Percentiles rank a stretch among this genome's conserved stretches.
Conservation (phyloP, 2,888 invertebrate genomes). For the Cyrtodaria siliqua region DNA sequence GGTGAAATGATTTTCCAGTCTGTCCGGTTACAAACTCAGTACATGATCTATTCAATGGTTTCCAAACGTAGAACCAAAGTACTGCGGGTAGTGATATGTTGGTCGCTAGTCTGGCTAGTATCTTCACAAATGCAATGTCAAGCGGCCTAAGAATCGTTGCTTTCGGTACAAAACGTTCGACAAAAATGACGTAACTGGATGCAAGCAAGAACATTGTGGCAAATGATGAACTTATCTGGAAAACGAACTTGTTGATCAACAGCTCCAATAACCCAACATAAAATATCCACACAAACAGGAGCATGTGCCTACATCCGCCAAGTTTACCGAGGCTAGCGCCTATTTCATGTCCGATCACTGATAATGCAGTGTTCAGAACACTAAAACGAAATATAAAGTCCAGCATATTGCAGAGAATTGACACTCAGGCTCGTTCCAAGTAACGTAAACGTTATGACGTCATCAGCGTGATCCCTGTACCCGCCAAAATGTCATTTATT, state of each 20-base stretch:
- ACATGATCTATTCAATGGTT: conserved; percentile 23
- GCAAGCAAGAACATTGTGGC: conserved; percentile 8
- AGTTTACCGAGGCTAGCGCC: conserved; percentile 14
- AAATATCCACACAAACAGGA: conserved; percentile 39
- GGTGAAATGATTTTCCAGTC: too few species aligned
- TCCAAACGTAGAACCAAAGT: conserved; percentile 34
- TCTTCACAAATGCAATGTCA: conserved; percentile 10
- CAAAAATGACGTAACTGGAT: conserved; percentile 14
- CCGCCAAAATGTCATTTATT: conserved; percentile 57
- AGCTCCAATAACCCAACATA: conserved; percentile 16
- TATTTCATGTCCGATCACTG: conserved; percentile 49
- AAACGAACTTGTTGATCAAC: not conserved
- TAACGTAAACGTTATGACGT: not conserved
- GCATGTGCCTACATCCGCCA: conserved; percentile 46
- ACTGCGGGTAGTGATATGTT: conserved; percentile 18
- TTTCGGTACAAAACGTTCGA: conserved; percentile 8
- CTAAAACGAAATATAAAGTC: conserved; percentile 52
- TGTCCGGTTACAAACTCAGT: too few species aligned
- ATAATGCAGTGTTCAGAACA: conserved; percentile 49
- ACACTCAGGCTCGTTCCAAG: conserved; percentile 1
- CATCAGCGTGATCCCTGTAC: conserved; percentile 29
- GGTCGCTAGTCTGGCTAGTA: not conserved
- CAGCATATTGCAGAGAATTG: conserved; percentile 22
- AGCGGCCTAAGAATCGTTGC: not conserved
- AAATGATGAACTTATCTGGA: not conserved